Conservation (phyloP, 2,113 vertebrate species). For the Dermatemys mawii region DNA sequence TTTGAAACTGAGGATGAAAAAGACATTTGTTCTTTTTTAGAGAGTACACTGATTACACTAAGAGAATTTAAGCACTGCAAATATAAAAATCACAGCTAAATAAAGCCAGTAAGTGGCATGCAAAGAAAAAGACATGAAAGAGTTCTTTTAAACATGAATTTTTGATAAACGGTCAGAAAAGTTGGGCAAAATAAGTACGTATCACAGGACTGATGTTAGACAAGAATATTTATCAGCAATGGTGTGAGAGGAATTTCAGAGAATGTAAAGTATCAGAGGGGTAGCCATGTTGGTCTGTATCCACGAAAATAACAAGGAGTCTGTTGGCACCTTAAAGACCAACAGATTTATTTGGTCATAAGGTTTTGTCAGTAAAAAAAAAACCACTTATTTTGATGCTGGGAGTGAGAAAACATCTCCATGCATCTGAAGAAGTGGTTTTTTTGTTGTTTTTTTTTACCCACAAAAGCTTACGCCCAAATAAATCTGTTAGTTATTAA, state of each 20-base stretch:
- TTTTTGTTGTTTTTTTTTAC: too few species aligned
- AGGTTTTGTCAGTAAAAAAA: too few species aligned
- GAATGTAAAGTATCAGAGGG: background rate
- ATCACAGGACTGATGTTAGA: background rate
- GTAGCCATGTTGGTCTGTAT: too few species aligned
- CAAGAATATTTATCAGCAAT: background rate
- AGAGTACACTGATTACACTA: background rate
- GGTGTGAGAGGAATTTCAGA: background rate
- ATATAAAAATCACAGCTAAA: constrained; percentile 10
- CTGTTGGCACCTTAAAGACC: too few species aligned
- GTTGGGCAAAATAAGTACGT: background rate
- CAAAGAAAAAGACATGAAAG: constrained; percentile 1
- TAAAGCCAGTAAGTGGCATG: background rate
- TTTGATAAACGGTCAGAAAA: background rate
- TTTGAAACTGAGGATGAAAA: constrained; percentile 6
- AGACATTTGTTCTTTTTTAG: constrained; percentile 38
- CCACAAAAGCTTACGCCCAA: too few species aligned
- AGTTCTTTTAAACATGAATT: background rate
- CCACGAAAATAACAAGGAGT: too few species aligned
- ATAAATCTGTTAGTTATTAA: too few species aligned
- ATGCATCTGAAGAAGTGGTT: too few species aligned
- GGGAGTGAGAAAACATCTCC: too few species aligned
- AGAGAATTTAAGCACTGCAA: constrained; percentile 4
- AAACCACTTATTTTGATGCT: too few species aligned
- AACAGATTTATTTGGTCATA: too few species aligned